Conservation (phyloP, 92 coral and sea anemone species). For the Bergia puertoricense region DNA sequence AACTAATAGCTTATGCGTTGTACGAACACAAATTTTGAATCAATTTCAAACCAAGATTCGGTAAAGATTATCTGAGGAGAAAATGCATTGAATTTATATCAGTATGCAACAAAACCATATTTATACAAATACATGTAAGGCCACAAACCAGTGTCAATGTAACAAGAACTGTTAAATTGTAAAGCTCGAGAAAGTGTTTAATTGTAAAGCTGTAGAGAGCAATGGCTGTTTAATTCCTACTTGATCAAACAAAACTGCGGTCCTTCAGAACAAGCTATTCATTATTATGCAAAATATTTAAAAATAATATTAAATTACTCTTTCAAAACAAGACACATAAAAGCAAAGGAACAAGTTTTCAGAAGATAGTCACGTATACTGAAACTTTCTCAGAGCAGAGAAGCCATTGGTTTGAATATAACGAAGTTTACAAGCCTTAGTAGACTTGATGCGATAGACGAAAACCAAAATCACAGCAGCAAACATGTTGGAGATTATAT, state of each 20-base stretch:
- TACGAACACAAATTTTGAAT: not conserved
- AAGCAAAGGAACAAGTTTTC: not conserved
- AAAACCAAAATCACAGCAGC: not conserved
- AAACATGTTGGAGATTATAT: too few relatives aligned
- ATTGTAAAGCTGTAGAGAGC: too few relatives aligned
- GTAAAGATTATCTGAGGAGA: not conserved
- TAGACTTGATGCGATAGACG: not conserved
- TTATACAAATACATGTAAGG: not conserved
- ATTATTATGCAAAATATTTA: not conserved
- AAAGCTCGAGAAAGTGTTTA: too few relatives aligned
- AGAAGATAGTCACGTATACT: not conserved
- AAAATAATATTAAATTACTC: not conserved
- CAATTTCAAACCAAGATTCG: not conserved
- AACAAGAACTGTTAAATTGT: too few relatives aligned
- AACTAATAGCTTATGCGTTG: not conserved
- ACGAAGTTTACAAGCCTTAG: not conserved
- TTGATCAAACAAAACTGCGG: not conserved
- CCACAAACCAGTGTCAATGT: not conserved
- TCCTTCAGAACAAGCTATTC: not conserved
- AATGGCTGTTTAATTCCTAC: not conserved
- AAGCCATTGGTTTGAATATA: not conserved
- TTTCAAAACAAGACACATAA: not conserved
- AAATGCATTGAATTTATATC: not conserved
- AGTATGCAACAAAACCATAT: not conserved
- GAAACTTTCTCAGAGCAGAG: not conserved